Evolutionary conservation across 2,888 invertebrate species (phyloP).

Genomic region (Agonum fuliginosum): DNA sequence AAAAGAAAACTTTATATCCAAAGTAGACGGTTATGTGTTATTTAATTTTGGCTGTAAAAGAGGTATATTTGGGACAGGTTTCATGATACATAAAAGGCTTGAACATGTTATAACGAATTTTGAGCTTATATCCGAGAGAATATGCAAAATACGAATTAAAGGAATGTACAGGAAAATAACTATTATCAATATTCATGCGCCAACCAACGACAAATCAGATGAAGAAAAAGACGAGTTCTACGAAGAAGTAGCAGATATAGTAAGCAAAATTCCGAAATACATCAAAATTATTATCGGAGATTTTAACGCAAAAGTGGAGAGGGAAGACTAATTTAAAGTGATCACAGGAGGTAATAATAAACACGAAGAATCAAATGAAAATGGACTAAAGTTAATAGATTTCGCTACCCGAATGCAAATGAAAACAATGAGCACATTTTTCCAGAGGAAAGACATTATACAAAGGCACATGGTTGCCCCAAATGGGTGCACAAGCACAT

Average conservation of each 20-base stretch:
- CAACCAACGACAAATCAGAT: neutral
- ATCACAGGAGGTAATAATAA: constrained; percentile 47
- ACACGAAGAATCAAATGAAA: constrained; percentile 50
- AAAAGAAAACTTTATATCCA: neutral
- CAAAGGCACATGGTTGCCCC: constrained; percentile 57
- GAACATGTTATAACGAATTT: no score
- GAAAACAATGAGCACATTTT: constrained; percentile 55
- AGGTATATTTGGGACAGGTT: neutral
- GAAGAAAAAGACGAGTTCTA: neutral
- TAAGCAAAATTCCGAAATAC: constrained; percentile 1
- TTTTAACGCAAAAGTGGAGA: no score
- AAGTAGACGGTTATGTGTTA: neutral
- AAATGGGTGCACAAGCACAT: no score
- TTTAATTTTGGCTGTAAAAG: neutral
- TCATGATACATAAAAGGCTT: neutral
- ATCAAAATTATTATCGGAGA: no score
- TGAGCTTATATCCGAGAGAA: no score
- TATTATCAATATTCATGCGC: no score
- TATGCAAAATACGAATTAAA: no score
- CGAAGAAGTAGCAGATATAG: neutral
- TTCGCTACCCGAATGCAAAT: constrained; percentile 56
- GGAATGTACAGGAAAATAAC: no score
- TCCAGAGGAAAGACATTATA: constrained; percentile 57
- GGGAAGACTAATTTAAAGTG: no score
- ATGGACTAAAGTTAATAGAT: constrained; percentile 57